Evolutionary conservation across 2,113 vertebrate species (phyloP), one percentile per base, ranked within the genome.

Genomic region (Oncorhynchus mykiss): DNA sequence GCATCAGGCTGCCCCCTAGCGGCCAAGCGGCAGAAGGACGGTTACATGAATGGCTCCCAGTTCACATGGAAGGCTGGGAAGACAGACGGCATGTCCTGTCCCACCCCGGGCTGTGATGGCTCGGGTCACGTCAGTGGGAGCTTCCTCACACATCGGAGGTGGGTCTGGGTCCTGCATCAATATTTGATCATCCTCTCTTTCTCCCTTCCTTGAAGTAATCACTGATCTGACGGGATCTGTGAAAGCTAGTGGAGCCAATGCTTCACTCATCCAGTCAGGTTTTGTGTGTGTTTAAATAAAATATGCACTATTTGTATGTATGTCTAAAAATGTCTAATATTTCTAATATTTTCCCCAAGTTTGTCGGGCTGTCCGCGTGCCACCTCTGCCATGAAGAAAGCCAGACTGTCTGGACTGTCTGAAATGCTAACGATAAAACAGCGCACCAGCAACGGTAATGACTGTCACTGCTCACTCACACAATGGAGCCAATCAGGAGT

Each of bases 51-150:
- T 7, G 97, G 97, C 70, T 96, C 97, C 71, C 97, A 99, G 92
- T 99, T 99, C 93, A 98, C 97, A 5, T 99, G 97, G 97, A 99
- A 99, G 89, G 97, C 97, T 4, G 98, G 97, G 84, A 99, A 99
- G 92, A 96, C 97, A 2, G 98, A 99, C 90, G 98, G 98, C 89
- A 99, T 99, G 98, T 96, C 97, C 39, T 99, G 97, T 86, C 97
- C 97, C 74, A 99, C 98, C 0, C 98, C 97, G 0, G 98, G 98
- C 74, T 99, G 98, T 48, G 98, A 99, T 65, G 97, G 97, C 70
- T 99, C 97, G 1, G 97, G 98, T 71, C 98, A 99, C 69, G 97
- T 99, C 91, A 99, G 98, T 49, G 98, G 98, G 86, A 99, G 97
- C 91, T 99, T 99, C 90, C 95, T 99, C 83, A 99, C 98, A 20